Percentiles rank a stretch among this genome's conserved stretches.
Evolutionary conservation across 2,113 vertebrate species (phyloP).

Genomic region (Ramphastos sulfuratus): DNA sequence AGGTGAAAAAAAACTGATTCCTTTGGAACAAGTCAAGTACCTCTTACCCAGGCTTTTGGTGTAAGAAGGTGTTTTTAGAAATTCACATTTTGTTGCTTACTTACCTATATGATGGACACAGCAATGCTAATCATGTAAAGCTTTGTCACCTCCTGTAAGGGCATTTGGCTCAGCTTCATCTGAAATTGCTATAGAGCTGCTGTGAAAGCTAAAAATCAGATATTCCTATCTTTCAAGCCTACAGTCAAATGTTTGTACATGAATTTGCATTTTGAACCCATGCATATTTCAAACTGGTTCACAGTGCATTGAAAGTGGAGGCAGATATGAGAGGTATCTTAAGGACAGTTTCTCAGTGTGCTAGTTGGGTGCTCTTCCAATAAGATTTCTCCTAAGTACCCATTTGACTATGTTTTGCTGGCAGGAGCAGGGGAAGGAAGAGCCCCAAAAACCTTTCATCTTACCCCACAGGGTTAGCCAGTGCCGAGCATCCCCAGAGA

Average conservation of each 20-base stretch:
- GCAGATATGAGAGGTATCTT: conserved; percentile 16
- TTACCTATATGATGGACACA: not conserved
- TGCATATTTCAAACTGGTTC: not conserved
- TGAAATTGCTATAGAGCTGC: not conserved
- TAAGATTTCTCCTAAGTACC: not conserved
- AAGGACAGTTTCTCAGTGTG: conserved; percentile 22
- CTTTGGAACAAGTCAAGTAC: not conserved
- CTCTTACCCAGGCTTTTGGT: not conserved
- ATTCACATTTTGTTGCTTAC: not conserved
- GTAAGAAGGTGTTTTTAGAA: not conserved
- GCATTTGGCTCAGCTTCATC: not conserved
- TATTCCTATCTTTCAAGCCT: not conserved
- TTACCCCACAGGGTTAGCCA: not conserved
- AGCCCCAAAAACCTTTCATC: not conserved
- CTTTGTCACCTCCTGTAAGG: not conserved
- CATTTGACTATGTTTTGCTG: not conserved
- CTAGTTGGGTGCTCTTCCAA: not conserved
- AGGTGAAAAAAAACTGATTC: not conserved
- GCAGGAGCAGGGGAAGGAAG: not conserved
- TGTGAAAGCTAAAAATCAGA: not conserved
- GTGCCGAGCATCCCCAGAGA: not conserved
- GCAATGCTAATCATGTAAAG: not conserved
- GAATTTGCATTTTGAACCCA: conserved; percentile 22
- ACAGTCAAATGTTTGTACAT: not conserved
- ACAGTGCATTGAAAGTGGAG: not conserved